phyloP scores from a whole-genome alignment of 2,888 invertebrate genomes.

The Corbicula japonica region DNA sequence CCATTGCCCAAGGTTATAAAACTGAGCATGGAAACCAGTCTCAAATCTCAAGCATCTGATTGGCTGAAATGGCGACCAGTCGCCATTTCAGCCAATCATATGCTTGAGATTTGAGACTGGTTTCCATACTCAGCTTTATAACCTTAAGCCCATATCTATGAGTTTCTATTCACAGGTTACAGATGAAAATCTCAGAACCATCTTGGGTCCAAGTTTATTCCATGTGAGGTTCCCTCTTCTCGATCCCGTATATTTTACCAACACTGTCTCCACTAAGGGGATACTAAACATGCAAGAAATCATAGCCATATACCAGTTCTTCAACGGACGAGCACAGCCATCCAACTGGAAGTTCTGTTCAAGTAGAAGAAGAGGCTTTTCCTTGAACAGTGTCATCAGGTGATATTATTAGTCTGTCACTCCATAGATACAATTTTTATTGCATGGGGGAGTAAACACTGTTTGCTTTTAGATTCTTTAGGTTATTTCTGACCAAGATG shows the following conservation, averaged over 20 bases:
- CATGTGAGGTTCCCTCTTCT: conserved; percentile 72
- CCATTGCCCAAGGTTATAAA: too few species aligned
- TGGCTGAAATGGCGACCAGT: too few species aligned
- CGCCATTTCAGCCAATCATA: too few species aligned
- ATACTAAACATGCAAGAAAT: conserved; percentile 38
- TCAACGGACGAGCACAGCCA: conserved; percentile 45
- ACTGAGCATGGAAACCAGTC: not conserved
- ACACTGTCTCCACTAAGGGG: conserved; percentile 33
- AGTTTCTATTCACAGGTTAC: conserved; percentile 52
- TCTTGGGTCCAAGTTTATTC: conserved; percentile 69
- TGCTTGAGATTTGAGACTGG: too few species aligned
- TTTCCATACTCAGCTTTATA: too few species aligned
- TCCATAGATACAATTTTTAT: not conserved
- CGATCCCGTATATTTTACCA: conserved; percentile 54
- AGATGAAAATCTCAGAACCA: conserved; percentile 63
- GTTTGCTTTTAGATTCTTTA: not conserved
- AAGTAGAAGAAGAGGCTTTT: conserved; percentile 38
- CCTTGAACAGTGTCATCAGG: conserved; percentile 45
- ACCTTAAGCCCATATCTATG: too few species aligned
- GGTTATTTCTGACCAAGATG: not conserved
- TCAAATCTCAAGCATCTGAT: not conserved
- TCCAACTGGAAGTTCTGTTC: conserved; percentile 52
- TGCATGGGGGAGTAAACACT: not conserved
- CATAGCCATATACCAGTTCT: conserved; percentile 47
- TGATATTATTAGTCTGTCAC: not conserved